Conservation (phyloP, 1,140 invertebrate genomes). For the Temnothorax nylanderi region DNA sequence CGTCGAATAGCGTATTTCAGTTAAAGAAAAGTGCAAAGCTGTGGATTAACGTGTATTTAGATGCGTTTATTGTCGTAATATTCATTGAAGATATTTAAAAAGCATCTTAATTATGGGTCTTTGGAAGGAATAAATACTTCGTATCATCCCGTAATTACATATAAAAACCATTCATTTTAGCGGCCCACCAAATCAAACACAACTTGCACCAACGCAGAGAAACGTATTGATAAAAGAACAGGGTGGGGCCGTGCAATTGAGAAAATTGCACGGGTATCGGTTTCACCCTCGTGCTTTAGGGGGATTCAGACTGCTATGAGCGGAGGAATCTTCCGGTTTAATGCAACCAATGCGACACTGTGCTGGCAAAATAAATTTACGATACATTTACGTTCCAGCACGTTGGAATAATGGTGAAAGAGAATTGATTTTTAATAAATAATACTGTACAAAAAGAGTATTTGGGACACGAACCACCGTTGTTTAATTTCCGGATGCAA, state of each 20-base stretch:
- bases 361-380: conserved; percentile 61
- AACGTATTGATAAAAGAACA: conserved; percentile 44
- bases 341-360: conserved; percentile 38
- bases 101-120: neutral
- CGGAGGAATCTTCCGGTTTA: conserved; percentile 65
- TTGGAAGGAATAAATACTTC: neutral
- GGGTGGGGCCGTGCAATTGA: conserved; percentile 63
- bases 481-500: neutral
- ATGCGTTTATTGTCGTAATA: neutral
- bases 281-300: conserved; percentile 59
- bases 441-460: neutral
- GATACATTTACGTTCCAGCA: conserved; percentile 2
- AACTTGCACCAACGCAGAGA: conserved; percentile 4
- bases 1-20: neutral
- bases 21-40: neutral
- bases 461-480: neutral
- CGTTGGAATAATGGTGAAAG: neutral
- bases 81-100: neutral
- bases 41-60: neutral
- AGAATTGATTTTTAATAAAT: conserved; percentile 31
- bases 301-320: conserved; percentile 41
- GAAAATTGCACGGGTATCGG: conserved; percentile 71
- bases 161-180: neutral
- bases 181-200: conserved; percentile 53
- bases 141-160: neutral